phyloP scores from a whole-genome alignment of 1,140 invertebrate genomes.

The Heliconius melpomene region DNA sequence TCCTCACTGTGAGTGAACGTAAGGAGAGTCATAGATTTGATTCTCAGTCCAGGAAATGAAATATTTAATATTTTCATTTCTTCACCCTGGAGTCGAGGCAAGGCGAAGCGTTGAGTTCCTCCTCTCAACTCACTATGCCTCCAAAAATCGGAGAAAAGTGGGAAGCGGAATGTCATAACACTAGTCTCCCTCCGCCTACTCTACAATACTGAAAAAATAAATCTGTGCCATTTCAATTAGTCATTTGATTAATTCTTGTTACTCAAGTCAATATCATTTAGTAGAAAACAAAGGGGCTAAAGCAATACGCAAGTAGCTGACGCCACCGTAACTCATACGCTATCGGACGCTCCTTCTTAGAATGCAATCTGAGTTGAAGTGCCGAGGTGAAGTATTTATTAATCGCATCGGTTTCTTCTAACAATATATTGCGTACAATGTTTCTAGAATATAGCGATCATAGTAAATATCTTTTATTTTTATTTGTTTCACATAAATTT shows the following conservation, averaged over 20 bases:
- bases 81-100: too few species aligned
- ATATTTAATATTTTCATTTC: too few species aligned
- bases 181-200: too few species aligned
- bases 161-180: too few species aligned
- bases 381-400: slow-evolving; percentile 63
- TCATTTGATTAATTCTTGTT: slow-evolving; percentile 65
- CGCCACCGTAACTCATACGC: slow-evolving; percentile 56
- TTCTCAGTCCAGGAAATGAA: too few species aligned
- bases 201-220: too few species aligned
- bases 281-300: slow-evolving; percentile 52
- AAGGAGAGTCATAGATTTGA: too few species aligned
- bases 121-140: too few species aligned
- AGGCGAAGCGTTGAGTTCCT: too few species aligned
- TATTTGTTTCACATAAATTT: background rate
- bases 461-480: background rate
- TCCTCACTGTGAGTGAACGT: background rate
- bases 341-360: slow-evolving; percentile 65
- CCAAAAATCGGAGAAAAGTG: too few species aligned
- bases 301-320: slow-evolving; percentile 51
- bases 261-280: slow-evolving; percentile 58
- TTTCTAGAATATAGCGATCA: slow-evolving; percentile 33
- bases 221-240: slow-evolving; percentile 44
- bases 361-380: slow-evolving; percentile 67
- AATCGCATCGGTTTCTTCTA: slow-evolving; percentile 67
- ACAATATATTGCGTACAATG: slow-evolving; percentile 56